Base-by-base conservation (phyloP, 2,797 vertebrate species). In the Intellagama lesueurii region DNA sequence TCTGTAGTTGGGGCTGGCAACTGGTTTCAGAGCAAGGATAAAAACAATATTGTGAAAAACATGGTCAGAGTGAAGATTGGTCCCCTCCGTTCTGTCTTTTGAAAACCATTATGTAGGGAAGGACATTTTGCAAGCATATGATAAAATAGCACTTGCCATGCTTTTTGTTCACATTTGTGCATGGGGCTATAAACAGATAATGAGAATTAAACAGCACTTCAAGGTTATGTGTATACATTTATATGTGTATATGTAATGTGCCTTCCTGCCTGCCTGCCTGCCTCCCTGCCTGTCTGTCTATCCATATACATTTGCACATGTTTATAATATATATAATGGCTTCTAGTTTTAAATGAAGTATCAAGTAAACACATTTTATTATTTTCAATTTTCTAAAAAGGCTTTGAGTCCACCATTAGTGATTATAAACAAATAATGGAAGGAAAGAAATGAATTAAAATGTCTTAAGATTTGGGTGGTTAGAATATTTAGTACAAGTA, bases 361-460 rank as follows among this genome's bases (percentile, higher is more conserved):
- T 66, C 16, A 16, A 75, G 9, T 68, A 5, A 16, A 26, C n/a
- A 35, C 24, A 19, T 28, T 85, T 66, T 66, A 56, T 69, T 88
- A 30, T 83, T 56, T 26, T 66, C 40, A 35, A 28, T 64, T 89
- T 24, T 75, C 69, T 75, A 73, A 68, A 68, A 11, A 14, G 24
- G 52, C 5, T 88, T 17, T 79, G 19, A 24, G 5, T 79, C 1
- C 0, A 75, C 83, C 83, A 30, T 77, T 79, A 60, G 24, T 7
- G 1, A 72, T 88, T 72, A 66, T 76, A 9, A 85, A 22, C 82
- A 88, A 85, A 82, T 3, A 6, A 66, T 35, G 4, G 87, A 22
- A 5, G 32, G 76, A 87, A 1, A 83, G 76, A 91, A 93, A 91
- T 76, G 28, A 85, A 22, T 90, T 35, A 3, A 47, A 79, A 24